phyloP scores from a whole-genome alignment of 2,888 invertebrate genomes.

The Tortrix viridana region DNA sequence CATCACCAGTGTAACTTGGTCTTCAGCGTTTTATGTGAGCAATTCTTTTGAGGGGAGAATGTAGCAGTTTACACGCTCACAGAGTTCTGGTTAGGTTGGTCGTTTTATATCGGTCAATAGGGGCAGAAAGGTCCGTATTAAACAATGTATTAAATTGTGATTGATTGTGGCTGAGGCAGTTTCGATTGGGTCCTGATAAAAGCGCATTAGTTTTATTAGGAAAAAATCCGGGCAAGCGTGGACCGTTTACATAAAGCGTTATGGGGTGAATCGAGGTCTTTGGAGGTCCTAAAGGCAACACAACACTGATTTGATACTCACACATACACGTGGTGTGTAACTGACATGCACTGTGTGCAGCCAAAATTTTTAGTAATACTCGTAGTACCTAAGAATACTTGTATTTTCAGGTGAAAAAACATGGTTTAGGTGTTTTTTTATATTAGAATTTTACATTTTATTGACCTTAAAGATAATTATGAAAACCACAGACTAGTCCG shows the following conservation, averaged over 20 bases:
- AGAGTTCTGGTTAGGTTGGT: slow-evolving; percentile 49
- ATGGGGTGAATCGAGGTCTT: too few relatives aligned
- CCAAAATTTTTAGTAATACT: too few relatives aligned
- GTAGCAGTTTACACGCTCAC: slow-evolving; percentile 16
- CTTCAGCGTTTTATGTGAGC: slow-evolving; percentile 1
- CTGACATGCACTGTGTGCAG: too few relatives aligned
- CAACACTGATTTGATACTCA: too few relatives aligned
- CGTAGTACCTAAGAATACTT: too few relatives aligned
- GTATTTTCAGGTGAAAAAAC: too few relatives aligned
- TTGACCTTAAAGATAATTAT: too few relatives aligned
- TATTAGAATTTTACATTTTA: too few relatives aligned
- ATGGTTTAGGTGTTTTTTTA: too few relatives aligned
- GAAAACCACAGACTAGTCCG: too few relatives aligned
- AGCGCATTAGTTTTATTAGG: slow-evolving; percentile 70
- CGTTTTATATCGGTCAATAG: slow-evolving; percentile 58
- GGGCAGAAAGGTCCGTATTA: slow-evolving; percentile 64
- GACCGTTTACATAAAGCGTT: slow-evolving; percentile 11
- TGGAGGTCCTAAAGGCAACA: too few relatives aligned
- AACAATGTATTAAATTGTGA: slow-evolving; percentile 78
- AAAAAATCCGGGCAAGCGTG: slow-evolving; percentile 45
- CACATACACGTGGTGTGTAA: too few relatives aligned
- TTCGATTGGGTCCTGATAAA: slow-evolving; percentile 63
- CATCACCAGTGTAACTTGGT: slow-evolving; percentile 30
- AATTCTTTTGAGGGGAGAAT: background rate
- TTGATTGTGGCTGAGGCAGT: slow-evolving; percentile 68